Conservation (phyloP, 1,140 invertebrate species). For the Trachymyrmex cornetzi region DNA sequence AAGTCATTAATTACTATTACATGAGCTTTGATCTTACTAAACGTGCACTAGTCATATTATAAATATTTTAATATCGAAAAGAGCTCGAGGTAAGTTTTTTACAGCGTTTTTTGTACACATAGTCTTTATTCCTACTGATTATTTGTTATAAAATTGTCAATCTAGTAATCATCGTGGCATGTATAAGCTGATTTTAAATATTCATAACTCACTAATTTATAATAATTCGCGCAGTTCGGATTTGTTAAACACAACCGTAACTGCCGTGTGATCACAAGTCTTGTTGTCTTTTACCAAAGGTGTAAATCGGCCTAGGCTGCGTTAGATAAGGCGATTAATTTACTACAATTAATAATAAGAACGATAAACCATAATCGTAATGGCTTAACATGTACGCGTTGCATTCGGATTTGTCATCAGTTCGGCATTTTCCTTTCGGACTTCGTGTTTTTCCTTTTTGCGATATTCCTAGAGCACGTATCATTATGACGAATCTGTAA, state of each 20-base stretch:
- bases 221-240: slow-evolving; percentile 20
- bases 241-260: background rate
- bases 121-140: background rate
- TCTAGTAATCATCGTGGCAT: background rate
- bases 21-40: slow-evolving; percentile 8
- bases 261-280: background rate
- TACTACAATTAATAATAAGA: background rate
- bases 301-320: slow-evolving; percentile 31
- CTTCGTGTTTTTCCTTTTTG: background rate
- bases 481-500: slow-evolving; percentile 15
- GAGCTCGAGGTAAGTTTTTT: slow-evolving; percentile 42
- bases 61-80: slow-evolving; percentile 11
- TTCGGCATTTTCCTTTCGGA: slow-evolving; percentile 5
- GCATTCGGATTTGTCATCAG: slow-evolving; percentile 4
- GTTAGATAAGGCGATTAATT: slow-evolving; percentile 33
- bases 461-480: slow-evolving; percentile 29
- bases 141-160: background rate
- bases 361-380: slow-evolving; percentile 17
- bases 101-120: background rate
- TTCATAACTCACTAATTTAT: slow-evolving; percentile 3
- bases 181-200: background rate
- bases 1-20: slow-evolving; percentile 24
- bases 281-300: slow-evolving; percentile 42
- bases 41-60: slow-evolving; percentile 27
- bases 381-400: slow-evolving; percentile 9